Evolutionary conservation across 1,140 invertebrate species (phyloP).

Genomic region (Himalopsyche phryganea): DNA sequence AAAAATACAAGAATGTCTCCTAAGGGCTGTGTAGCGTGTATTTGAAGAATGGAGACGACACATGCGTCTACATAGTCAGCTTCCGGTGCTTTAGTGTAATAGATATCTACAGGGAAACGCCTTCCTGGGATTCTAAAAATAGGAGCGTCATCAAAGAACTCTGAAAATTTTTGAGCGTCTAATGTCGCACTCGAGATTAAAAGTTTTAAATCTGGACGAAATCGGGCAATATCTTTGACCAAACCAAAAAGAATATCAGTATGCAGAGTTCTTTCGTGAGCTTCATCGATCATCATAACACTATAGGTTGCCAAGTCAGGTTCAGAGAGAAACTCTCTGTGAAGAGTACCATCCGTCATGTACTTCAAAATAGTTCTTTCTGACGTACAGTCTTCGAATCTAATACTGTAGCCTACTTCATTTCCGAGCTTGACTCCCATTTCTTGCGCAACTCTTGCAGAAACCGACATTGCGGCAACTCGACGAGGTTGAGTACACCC

Average conservation of each 20-base stretch:
- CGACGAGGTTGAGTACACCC: slow-evolving; percentile 94
- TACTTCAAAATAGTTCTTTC: slow-evolving; percentile 97
- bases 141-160: slow-evolving; percentile 98
- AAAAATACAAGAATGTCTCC: slow-evolving; percentile 97
- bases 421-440: slow-evolving; percentile 98
- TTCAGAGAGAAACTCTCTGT: slow-evolving; percentile 96
- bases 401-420: slow-evolving; percentile 98
- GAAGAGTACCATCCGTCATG: slow-evolving; percentile 98
- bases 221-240: slow-evolving; percentile 96
- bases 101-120: slow-evolving; percentile 90
- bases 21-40: slow-evolving; percentile 92
- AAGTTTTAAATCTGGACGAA: slow-evolving; percentile 91
- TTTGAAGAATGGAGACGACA: slow-evolving; percentile 95
- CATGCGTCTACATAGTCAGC: slow-evolving; percentile 98
- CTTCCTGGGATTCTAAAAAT: slow-evolving; percentile 95
- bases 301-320: slow-evolving; percentile 92
- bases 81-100: slow-evolving; percentile 98
- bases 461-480: slow-evolving; percentile 99
- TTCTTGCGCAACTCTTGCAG: slow-evolving; percentile 97
- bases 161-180: slow-evolving; percentile 97
- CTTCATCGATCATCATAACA: slow-evolving; percentile 99
- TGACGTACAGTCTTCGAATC: slow-evolving; percentile 99
- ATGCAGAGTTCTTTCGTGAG: slow-evolving; percentile 96
- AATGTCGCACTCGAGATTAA: slow-evolving; percentile 97
- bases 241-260: slow-evolving; percentile 98